Evolutionary conservation across 1,140 invertebrate species (phyloP), one percentile per base, ranked within the genome.

Genomic region (Sarcophaga bullata): DNA sequence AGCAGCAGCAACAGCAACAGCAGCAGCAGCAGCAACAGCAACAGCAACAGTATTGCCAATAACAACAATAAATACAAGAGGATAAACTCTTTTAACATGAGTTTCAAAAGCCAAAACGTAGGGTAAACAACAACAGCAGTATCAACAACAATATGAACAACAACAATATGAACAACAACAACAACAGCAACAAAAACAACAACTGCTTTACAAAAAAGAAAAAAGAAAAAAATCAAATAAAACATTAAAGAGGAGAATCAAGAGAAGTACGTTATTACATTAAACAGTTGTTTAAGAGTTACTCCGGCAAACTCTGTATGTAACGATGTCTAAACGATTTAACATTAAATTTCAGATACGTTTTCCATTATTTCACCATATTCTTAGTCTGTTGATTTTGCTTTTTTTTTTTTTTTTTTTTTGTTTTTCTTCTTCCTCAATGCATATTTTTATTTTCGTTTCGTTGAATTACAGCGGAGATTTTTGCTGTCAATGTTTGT

Each of bases 321-420:
- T 68, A 68, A 68, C 17, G 62, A 68, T 78, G 75, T 78, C 75
- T 78, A 78, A 78, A 78, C 75, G 75, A 78, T 78, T 78, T 78
- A 78, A 78, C 75, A 78, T 78, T 50, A 52, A 78, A n/a, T 78
- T 78, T 48, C 62, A 19, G 17, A 68, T 19, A 58, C 54, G 7
- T 15, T n/a, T 58, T n/a, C 54, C 25, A 37, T 37, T 37, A 37
- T 37, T 37, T 37, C 4, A 37, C 25, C 25, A 37, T n/a, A n/a
- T 72, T 25, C 62, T 7, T 9, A 25, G n/a, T 1, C 19, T 19
- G 11, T 72, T 76, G 15, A n/a, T 17, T 15, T 47, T 76, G 73
- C 73, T 17, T 76, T n/a, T 46, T 25, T 78, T 17, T 78, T 50
- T 52, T 78, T 78, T 78, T 5, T 19, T 78, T 78, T 52, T 50